Evolutionary conservation across 1,140 invertebrate genomes (phyloP).

Genomic region (Araneus ventricosus): DNA sequence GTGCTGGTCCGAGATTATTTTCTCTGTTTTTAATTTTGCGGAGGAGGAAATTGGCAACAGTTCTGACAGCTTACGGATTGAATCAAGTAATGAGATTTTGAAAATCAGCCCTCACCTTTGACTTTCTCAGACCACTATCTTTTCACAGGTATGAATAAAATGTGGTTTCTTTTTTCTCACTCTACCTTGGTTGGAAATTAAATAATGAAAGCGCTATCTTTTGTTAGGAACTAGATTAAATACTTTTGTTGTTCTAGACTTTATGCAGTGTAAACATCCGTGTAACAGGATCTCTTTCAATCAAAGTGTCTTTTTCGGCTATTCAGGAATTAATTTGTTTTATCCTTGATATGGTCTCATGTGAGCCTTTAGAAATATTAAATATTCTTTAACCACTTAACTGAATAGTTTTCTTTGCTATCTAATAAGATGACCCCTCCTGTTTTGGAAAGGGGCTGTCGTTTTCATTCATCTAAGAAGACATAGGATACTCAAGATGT

Average conservation of each 20-base stretch:
- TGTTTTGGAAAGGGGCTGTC: too few relatives aligned
- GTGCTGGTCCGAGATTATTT: slow-evolving; percentile 54
- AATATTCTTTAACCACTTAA: too few relatives aligned
- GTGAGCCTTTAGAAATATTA: too few relatives aligned
- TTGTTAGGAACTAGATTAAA: slow-evolving; percentile 5
- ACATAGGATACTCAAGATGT: too few relatives aligned
- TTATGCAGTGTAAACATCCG: neutral
- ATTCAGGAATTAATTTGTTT: too few relatives aligned
- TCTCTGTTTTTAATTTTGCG: slow-evolving; percentile 64
- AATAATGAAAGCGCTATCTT: neutral
- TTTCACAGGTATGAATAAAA: slow-evolving; percentile 11
- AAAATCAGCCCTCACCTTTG: neutral
- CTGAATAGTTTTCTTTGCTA: too few relatives aligned
- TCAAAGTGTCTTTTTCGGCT: neutral
- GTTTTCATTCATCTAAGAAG: too few relatives aligned
- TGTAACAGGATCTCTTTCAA: neutral
- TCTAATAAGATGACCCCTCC: too few relatives aligned
- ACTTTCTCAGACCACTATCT: neutral
- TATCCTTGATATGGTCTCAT: too few relatives aligned
- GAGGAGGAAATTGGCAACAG: slow-evolving; percentile 63
- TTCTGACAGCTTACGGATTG: slow-evolving; percentile 49
- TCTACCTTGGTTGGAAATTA: neutral
- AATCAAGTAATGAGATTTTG: slow-evolving; percentile 65
- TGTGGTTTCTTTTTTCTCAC: too few relatives aligned
- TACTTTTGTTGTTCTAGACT: neutral